Evolutionary conservation across 2,797 vertebrate genomes (phyloP).

Genomic region (Florisuga fusca): DNA sequence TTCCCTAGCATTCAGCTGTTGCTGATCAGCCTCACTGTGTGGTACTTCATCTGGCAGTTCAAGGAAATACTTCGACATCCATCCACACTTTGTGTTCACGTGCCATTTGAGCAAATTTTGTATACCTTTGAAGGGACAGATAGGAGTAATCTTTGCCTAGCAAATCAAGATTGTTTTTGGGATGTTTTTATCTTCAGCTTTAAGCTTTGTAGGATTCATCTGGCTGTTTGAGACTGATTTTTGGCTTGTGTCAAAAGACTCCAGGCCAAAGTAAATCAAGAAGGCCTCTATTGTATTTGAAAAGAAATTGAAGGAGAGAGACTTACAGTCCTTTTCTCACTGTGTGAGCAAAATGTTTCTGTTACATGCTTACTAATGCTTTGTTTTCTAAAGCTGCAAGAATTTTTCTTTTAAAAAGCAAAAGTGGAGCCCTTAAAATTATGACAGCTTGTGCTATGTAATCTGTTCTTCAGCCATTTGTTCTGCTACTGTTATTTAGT

Average conservation of each 20-base stretch:
- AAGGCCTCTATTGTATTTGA: background rate
- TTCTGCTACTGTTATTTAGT: background rate
- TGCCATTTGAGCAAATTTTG: background rate
- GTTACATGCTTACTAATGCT: background rate
- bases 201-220: background rate
- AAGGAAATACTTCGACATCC: background rate
- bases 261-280: background rate
- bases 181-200: background rate
- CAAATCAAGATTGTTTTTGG: background rate
- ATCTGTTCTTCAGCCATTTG: background rate
- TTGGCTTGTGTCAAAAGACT: background rate
- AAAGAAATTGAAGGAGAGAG: background rate
- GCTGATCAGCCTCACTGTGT: background rate
- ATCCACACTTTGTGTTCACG: background rate
- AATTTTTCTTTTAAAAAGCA: background rate
- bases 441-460: background rate
- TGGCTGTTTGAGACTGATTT: background rate
- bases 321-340: background rate
- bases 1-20: background rate
- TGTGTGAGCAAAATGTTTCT: background rate
- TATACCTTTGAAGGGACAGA: background rate
- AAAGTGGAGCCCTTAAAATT: background rate
- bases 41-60: background rate
- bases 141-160: background rate
- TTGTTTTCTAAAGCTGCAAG: background rate